Conservation (phyloP, 1,140 invertebrate species). For the Fopius arisanus region DNA sequence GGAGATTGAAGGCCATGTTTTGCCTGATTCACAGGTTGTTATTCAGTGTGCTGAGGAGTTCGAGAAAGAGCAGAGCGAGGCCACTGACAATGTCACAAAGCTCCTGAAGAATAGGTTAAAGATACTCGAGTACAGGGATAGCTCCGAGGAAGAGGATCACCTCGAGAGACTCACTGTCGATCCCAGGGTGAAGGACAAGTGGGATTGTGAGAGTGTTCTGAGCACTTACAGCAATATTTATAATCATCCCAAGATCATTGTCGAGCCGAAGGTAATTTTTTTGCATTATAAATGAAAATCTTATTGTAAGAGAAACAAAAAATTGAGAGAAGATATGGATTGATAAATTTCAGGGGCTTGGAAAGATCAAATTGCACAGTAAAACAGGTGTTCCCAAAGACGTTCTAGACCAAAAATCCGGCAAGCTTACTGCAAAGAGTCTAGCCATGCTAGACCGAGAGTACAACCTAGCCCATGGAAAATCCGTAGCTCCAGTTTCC, state of each 20-base stretch:
- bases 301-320: too few species aligned
- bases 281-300: too few species aligned
- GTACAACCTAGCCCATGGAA: conserved; percentile 47
- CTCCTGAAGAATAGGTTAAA: conserved; percentile 53
- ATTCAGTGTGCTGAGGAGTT: conserved; percentile 69
- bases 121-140: conserved; percentile 44
- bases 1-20: conserved; percentile 85
- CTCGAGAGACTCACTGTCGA: conserved; percentile 69
- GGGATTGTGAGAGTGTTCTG: conserved; percentile 94
- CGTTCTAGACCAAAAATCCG: conserved; percentile 64
- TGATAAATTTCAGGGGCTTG: conserved; percentile 53
- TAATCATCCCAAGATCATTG: conserved; percentile 89
- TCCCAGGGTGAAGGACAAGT: conserved; percentile 72
- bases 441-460: conserved; percentile 72
- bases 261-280: conserved; percentile 76
- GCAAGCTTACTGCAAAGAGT: conserved; percentile 74
- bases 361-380: conserved; percentile 75
- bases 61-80: conserved; percentile 57
- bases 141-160: conserved; percentile 68
- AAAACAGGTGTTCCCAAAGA: conserved; percentile 79
- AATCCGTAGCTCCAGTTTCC: conserved; percentile 62
- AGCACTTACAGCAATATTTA: conserved; percentile 90
- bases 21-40: conserved; percentile 73
- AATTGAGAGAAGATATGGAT: too few species aligned
- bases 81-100: conserved; percentile 46